A percentile compares a stretch with the other conserved stretches of the same genome.
These are phyloP conservation scores for Tychaedon coryphoeus DNA, from an alignment of 2,113 vertebrate genomes.

Conservation along the genomic window DNA sequence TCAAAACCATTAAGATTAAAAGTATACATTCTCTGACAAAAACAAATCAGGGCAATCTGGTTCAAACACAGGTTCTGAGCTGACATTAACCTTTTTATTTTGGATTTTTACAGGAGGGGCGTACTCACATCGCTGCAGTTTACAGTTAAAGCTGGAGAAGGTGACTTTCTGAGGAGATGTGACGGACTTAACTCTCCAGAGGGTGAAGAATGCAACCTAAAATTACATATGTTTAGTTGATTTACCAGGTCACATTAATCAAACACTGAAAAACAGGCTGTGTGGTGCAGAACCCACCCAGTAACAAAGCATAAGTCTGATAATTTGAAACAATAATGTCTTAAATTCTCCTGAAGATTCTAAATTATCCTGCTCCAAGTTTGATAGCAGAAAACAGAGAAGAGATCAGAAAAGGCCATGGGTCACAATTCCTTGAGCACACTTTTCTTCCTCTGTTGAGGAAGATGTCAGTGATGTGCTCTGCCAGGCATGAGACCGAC, in stretches of 20 bases:
- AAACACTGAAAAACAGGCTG: neutral
- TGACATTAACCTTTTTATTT: neutral
- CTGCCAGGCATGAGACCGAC: neutral
- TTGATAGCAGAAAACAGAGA: neutral
- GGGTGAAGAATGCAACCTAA: conserved; percentile 85
- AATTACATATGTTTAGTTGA: neutral
- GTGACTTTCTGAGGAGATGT: conserved; percentile 76
- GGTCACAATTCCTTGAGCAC: neutral
- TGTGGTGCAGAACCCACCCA: neutral
- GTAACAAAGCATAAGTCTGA: neutral
- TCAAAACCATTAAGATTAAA: neutral
- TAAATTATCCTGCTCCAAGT: neutral
- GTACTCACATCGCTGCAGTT: conserved; percentile 79
- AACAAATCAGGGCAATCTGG: neutral
- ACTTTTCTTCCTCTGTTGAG: neutral
- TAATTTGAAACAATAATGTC: neutral
- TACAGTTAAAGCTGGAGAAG: conserved; percentile 65
- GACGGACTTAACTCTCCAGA: conserved; percentile 80
- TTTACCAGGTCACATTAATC: neutral
- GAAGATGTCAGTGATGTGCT: neutral
- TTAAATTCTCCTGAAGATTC: neutral
- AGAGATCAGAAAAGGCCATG: neutral
- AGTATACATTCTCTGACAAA: neutral
- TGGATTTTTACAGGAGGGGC: neutral
- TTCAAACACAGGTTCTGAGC: neutral